Percentiles rank a stretch among this genome's conserved stretches.
phyloP scores from a whole-genome alignment of 2,888 invertebrate genomes.

The Lithophane semibrunnea region DNA sequence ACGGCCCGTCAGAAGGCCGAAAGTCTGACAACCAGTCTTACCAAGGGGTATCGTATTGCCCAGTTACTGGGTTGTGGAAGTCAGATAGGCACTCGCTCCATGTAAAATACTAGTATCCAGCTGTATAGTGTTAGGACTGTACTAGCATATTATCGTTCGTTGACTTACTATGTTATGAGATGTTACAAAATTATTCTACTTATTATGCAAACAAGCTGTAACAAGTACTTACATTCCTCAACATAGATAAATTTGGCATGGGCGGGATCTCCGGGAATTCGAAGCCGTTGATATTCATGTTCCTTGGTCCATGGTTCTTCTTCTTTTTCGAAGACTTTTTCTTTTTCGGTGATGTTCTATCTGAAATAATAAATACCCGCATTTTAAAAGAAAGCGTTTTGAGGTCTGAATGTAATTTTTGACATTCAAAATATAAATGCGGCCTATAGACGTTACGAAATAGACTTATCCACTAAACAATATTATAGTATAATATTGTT shows the following conservation, averaged over 20 bases:
- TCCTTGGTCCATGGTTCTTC: slow-evolving; percentile 57
- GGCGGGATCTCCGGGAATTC: slow-evolving; percentile 76
- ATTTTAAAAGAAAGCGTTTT: not conserved
- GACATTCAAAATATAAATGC: not conserved
- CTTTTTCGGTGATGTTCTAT: slow-evolving; percentile 65
- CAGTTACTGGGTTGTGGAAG: too few relatives aligned
- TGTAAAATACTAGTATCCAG: too few relatives aligned
- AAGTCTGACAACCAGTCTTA: too few relatives aligned
- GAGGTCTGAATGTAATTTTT: not conserved
- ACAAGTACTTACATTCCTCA: slow-evolving; percentile 76
- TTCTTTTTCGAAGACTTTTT: slow-evolving; percentile 72
- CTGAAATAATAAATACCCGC: slow-evolving; percentile 60
- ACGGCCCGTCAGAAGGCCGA: too few relatives aligned
- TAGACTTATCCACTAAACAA: too few relatives aligned
- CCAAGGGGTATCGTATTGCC: too few relatives aligned
- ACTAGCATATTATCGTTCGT: too few relatives aligned
- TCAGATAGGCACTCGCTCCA: too few relatives aligned
- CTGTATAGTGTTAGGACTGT: too few relatives aligned
- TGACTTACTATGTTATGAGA: not conserved
- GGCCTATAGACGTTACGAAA: too few relatives aligned
- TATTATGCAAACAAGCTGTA: not conserved
- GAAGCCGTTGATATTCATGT: slow-evolving; percentile 61
- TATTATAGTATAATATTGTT: too few relatives aligned
- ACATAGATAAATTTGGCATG: slow-evolving; percentile 75
- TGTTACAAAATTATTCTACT: not conserved